These are phyloP conservation scores for Podarcis siculus DNA, from an alignment of 2,797 vertebrate species.

Conservation along the genomic window DNA sequence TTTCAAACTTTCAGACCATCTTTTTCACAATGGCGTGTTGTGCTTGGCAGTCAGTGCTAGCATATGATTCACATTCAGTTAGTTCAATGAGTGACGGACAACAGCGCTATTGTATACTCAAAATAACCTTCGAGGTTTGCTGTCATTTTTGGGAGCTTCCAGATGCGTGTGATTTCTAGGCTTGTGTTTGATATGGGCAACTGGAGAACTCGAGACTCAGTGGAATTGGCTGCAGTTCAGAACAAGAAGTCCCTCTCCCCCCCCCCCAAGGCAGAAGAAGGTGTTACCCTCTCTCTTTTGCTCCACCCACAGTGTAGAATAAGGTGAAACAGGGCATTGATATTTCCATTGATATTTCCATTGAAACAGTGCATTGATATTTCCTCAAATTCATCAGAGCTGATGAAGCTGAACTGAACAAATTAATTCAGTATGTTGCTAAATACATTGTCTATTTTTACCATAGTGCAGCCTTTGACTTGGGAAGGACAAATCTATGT, in stretches of 20 bases:
- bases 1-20: slow-evolving; percentile 26
- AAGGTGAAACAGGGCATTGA: not conserved
- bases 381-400: not conserved
- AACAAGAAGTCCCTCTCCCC: not conserved
- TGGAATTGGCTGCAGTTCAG: slow-evolving; percentile 3
- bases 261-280: not conserved
- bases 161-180: slow-evolving; percentile 17
- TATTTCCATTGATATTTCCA: not conserved
- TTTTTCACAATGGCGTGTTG: not conserved
- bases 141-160: slow-evolving; percentile 21
- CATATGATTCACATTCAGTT: slow-evolving; percentile 22
- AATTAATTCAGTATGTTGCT: not conserved
- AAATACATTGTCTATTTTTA: not conserved
- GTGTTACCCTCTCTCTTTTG: not conserved
- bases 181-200: slow-evolving; percentile 15
- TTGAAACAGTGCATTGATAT: not conserved
- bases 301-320: not conserved
- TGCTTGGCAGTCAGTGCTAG: slow-evolving; percentile 10
- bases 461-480: not conserved
- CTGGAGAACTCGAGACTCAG: slow-evolving; percentile 1
- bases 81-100: slow-evolving; percentile 35
- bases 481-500: not conserved
- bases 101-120: slow-evolving; percentile 24
- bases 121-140: slow-evolving; percentile 9
- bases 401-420: slow-evolving; percentile 5